Base-by-base conservation (phyloP, 2,113 vertebrate species). In the Tor tambroides region DNA sequence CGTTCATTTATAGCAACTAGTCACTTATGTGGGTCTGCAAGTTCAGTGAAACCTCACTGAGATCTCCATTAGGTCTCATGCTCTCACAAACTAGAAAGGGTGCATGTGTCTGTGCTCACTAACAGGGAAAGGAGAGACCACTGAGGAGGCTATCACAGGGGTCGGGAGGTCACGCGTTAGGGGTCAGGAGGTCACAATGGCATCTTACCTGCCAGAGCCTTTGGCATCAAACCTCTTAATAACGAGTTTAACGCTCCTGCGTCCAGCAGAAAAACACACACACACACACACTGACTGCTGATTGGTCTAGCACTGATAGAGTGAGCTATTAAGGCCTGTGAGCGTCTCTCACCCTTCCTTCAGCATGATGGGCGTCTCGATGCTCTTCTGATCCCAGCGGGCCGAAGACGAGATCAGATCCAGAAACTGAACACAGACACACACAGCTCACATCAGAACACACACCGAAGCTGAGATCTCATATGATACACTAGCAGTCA, bases 401-500 rank as follows among this genome's bases (percentile, higher is more conserved):
- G 98, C 98, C 0, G 98, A 99, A 11, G 98, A 98, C 5, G 98
- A 99, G 93, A 99, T 99, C 92, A 99, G 92, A 91, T 99, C 98
- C 88, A 99, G 93, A 91, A 99, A 99, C 98, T 99, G 91, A 82
- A 69, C 78, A 81, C 65, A 69, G 26, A 32, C 26, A 69, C 28
- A 69, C 9, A 3, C 41, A 9, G 41, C 41, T 43, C 41, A 43
- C 28, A 63, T 63, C 59, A 86, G 77, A 43, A 43, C 41, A 43
- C 41, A 43, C 11, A 15, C 49, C 17, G 49, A 51, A 51, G 49
- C 69, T 32, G 9, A 56, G n/a, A 23, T 23, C 21, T 59, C n/a
- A n/a, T n/a, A n/a, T n/a, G n/a, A n/a, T n/a, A n/a, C n/a, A n/a
- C n/a, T n/a, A n/a, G n/a, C n/a, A n/a, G n/a, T n/a, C n/a, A n/a